A percentile compares a stretch with the other conserved stretches of the same genome.
These are phyloP conservation scores for Zootoca vivipara DNA, from an alignment of 2,113 vertebrate genomes.

Conservation along the genomic window DNA sequence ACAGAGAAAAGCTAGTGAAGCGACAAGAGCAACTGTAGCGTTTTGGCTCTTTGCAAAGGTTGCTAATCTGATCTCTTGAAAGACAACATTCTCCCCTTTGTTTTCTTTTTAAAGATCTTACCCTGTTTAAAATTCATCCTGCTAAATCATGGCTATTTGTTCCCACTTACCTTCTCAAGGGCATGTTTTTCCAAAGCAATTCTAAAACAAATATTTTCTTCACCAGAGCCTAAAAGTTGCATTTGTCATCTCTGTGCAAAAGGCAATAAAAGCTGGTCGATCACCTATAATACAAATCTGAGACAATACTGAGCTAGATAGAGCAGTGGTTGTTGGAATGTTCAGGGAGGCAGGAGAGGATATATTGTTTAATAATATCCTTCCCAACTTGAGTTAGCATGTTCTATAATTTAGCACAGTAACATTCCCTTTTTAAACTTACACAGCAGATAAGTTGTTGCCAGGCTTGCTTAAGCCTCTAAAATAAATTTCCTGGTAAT, in stretches of 20 bases:
- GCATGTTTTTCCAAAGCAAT: slow-evolving; percentile 48
- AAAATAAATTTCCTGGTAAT: too few species aligned
- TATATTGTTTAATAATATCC: too few species aligned
- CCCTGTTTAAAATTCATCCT: slow-evolving; percentile 49
- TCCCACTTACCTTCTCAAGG: slow-evolving; percentile 28
- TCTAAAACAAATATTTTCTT: slow-evolving; percentile 56
- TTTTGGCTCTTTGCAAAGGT: slow-evolving; percentile 39
- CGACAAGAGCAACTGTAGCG: slow-evolving; percentile 45
- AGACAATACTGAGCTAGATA: too few species aligned
- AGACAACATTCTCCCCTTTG: slow-evolving; percentile 47
- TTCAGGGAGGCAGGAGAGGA: too few species aligned
- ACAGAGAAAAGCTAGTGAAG: slow-evolving; percentile 46
- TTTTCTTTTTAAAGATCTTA: slow-evolving; percentile 50
- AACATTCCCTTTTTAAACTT: too few species aligned
- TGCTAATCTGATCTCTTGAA: slow-evolving; percentile 50
- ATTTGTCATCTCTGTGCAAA: slow-evolving; percentile 33
- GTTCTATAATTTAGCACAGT: too few species aligned
- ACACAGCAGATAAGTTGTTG: too few species aligned
- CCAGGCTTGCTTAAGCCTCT: too few species aligned
- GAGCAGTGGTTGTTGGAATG: too few species aligned
- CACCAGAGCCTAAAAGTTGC: slow-evolving; percentile 47
- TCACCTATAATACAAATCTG: slow-evolving; percentile 39
- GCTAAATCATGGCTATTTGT: slow-evolving; percentile 50
- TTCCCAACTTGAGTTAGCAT: too few species aligned
- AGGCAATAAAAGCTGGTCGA: slow-evolving; percentile 60